Conservation (phyloP, 1,140 invertebrate genomes). For the Aphis gossypii region DNA sequence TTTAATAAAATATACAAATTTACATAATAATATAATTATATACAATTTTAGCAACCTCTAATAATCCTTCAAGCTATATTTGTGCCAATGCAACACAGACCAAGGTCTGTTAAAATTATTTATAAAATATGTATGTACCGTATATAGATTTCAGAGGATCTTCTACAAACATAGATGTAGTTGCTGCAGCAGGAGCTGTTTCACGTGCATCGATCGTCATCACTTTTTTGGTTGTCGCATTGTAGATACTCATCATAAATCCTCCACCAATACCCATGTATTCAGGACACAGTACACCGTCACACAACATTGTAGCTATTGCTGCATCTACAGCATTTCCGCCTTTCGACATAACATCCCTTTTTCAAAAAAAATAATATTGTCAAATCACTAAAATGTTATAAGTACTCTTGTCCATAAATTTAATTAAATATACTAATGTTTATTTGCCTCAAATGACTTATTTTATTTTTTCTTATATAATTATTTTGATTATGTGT, state of each 20-base stretch:
- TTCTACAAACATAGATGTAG: slow-evolving; percentile 71
- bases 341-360: slow-evolving; percentile 71
- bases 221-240: slow-evolving; percentile 65
- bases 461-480: not conserved
- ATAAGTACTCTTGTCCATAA: no score
- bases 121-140: slow-evolving; percentile 64
- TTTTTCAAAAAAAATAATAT: slow-evolving; percentile 60
- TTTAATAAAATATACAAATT: no score
- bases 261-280: slow-evolving; percentile 86
- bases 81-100: not conserved
- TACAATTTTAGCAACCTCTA: not conserved
- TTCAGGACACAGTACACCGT: slow-evolving; percentile 81
- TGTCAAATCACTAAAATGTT: not conserved
- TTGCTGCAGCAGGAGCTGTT: slow-evolving; percentile 70
- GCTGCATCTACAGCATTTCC: slow-evolving; percentile 86
- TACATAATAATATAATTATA: not conserved
- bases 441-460: not conserved
- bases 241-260: slow-evolving; percentile 80
- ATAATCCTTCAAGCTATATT: not conserved
- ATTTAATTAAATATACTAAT: not conserved
- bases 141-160: slow-evolving; percentile 66
- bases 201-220: slow-evolving; percentile 74
- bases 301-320: slow-evolving; percentile 80
- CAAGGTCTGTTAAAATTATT: not conserved
- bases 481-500: not conserved